phyloP scores from a whole-genome alignment of 2,797 vertebrate genomes.

The Linurgus olivaceus region DNA sequence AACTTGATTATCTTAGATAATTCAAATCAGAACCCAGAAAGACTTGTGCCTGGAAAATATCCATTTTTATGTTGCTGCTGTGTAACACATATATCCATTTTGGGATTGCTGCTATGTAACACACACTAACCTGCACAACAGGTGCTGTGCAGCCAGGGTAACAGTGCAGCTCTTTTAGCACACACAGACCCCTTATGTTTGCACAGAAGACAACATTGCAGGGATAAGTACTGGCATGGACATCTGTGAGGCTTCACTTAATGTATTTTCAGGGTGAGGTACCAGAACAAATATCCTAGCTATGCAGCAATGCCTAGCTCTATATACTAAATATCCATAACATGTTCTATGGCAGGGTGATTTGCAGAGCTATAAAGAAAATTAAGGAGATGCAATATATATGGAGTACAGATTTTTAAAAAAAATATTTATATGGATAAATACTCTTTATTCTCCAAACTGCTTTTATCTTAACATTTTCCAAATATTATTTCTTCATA shows the following conservation, averaged over 20 bases:
- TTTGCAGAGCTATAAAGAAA: neutral
- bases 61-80: neutral
- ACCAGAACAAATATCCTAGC: neutral
- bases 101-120: neutral
- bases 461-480: neutral
- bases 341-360: neutral
- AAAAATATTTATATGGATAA: neutral
- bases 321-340: neutral
- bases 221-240: neutral
- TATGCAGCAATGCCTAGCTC: neutral
- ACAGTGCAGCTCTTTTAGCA: neutral
- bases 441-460: neutral
- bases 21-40: neutral
- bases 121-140: neutral
- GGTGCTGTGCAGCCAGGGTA: neutral
- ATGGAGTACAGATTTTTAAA: accelerated
- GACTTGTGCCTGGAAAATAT: neutral
- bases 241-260: neutral
- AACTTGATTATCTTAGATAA: neutral
- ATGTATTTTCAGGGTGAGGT: neutral
- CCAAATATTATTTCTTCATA: neutral
- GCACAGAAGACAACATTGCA: neutral
- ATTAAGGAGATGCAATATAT: neutral
- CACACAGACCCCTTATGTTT: neutral
- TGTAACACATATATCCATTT: neutral